Evolutionary conservation across 2,888 invertebrate species (phyloP).

Genomic region (Eilema depressum): DNA sequence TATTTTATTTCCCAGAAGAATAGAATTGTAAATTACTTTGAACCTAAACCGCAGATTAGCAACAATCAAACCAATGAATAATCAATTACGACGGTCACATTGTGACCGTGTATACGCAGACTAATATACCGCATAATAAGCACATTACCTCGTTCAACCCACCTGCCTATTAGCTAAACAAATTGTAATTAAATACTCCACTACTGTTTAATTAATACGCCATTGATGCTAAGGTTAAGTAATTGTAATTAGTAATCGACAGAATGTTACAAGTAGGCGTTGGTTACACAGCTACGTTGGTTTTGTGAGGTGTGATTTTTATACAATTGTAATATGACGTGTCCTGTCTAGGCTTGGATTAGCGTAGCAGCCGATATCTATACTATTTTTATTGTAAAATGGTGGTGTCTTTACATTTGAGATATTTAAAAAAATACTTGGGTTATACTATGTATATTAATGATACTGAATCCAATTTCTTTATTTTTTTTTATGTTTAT

Average conservation of each 20-base stretch:
- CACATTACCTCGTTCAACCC: constrained; percentile 60
- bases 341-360: neutral
- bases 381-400: no score
- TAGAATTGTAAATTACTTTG: neutral
- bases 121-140: constrained; percentile 51
- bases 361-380: neutral
- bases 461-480: no score
- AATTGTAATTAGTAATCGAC: constrained; percentile 56
- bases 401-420: no score
- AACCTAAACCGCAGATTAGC: constrained; percentile 9
- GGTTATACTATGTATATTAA: no score
- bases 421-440: no score
- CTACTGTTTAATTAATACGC: constrained; percentile 64
- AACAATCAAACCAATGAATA: constrained; percentile 6
- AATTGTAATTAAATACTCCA: constrained; percentile 70
- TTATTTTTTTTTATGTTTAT: no score
- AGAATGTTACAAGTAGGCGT: constrained; percentile 34
- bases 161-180: constrained; percentile 65
- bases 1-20: neutral
- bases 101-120: constrained; percentile 20
- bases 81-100: constrained; percentile 13
- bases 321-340: constrained; percentile 12
- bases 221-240: constrained; percentile 58
- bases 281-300: constrained; percentile 6
- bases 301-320: constrained; percentile 18